A percentile compares a stretch with the other conserved stretches of the same genome.
phyloP scores from a whole-genome alignment of 2,888 invertebrate genomes.

The Cheilosia soror region DNA sequence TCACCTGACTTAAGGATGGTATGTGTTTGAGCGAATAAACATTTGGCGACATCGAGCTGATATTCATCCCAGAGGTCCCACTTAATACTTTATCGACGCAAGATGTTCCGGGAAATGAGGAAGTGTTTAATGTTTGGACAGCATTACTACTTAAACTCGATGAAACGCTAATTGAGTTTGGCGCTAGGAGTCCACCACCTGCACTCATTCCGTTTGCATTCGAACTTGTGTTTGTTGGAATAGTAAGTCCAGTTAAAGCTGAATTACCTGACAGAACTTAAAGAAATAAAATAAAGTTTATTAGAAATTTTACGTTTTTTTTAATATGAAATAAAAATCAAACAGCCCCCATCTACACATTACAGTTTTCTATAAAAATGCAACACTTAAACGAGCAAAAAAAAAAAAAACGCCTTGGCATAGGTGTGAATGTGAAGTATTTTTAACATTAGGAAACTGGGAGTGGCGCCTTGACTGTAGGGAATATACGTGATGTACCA shows the following conservation, averaged over 20 bases:
- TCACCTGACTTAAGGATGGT: slow-evolving; percentile 83
- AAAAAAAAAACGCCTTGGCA: too few relatives aligned
- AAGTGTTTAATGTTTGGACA: slow-evolving; percentile 85
- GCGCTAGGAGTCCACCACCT: slow-evolving; percentile 81
- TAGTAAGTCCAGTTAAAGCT: slow-evolving; percentile 20
- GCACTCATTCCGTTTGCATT: slow-evolving; percentile 64
- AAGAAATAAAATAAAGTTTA: not conserved
- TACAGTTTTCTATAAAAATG: not conserved
- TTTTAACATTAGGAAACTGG: too few relatives aligned
- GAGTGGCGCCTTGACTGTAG: too few relatives aligned
- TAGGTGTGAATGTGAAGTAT: too few relatives aligned
- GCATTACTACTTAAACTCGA: slow-evolving; percentile 89
- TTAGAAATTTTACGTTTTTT: not conserved
- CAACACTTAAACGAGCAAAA: too few relatives aligned
- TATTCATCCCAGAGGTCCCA: slow-evolving; percentile 83
- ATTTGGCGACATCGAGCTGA: slow-evolving; percentile 83
- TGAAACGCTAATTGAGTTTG: slow-evolving; percentile 85
- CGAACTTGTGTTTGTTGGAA: slow-evolving; percentile 49
- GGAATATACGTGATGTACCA: too few relatives aligned
- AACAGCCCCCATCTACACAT: not conserved
- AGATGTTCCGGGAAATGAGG: slow-evolving; percentile 81
- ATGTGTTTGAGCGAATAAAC: slow-evolving; percentile 84
- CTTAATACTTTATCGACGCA: slow-evolving; percentile 84
- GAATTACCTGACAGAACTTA: slow-evolving; percentile 42
- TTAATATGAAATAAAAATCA: too few relatives aligned